Percentiles rank a stretch among this genome's conserved stretches.
Conservation (phyloP, 2,113 vertebrate species). For the Corythoichthys intestinalis region DNA sequence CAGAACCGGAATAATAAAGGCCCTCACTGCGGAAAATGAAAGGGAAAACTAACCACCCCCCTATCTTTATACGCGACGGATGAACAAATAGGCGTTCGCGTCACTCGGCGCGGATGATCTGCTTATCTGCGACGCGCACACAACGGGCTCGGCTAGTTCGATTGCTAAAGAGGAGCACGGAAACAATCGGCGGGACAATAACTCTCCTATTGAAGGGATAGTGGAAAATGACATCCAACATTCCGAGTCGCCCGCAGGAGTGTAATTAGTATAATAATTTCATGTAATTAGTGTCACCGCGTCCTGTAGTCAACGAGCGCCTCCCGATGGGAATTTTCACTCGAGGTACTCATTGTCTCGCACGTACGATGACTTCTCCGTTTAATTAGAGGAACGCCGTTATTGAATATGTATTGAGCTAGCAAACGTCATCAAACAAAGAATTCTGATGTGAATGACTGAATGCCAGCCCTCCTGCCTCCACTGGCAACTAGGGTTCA, state of each 20-base stretch:
- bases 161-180: constrained; percentile 14
- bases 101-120: constrained; percentile 16
- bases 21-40: constrained; percentile 3
- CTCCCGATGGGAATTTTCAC: constrained; percentile 54
- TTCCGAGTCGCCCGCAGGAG: constrained; percentile 45
- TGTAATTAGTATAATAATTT: constrained; percentile 59
- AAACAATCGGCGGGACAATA: constrained; percentile 19
- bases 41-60: constrained; percentile 8
- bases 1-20: constrained; percentile 66
- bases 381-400: constrained; percentile 43
- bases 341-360: constrained; percentile 50
- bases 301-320: constrained; percentile 16
- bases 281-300: constrained; percentile 51
- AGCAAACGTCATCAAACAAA: too few species aligned
- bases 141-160: constrained; percentile 17
- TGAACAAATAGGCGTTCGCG: constrained; percentile 15
- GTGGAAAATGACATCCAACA: constrained; percentile 49
- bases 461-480: too few species aligned
- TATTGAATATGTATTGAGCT: constrained; percentile 14
- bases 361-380: constrained; percentile 10
- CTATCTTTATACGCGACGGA: constrained; percentile 39
- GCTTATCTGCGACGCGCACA: constrained; percentile 16
- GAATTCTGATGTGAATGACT: too few species aligned
- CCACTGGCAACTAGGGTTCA: too few species aligned
- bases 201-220: constrained; percentile 31